A percentile compares a stretch with the other conserved stretches of the same genome.
Conservation (phyloP, 2,113 vertebrate genomes). For the Nothobranchius furzeri region DNA sequence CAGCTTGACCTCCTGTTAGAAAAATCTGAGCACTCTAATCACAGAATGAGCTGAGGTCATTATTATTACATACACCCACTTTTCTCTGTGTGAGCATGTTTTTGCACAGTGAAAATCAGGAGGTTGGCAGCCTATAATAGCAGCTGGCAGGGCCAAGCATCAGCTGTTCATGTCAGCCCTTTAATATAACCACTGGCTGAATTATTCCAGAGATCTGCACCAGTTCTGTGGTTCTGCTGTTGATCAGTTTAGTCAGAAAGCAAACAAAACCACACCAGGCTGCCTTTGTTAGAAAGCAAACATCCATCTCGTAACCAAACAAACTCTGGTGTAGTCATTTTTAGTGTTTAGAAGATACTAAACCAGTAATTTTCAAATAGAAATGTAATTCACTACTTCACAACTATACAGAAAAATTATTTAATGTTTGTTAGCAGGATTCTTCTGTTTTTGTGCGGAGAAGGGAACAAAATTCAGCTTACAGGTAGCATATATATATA, state of each 20-base stretch:
- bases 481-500: too few species aligned
- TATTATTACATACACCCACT: conserved; percentile 33
- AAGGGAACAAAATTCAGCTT: too few species aligned
- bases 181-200: conserved; percentile 57
- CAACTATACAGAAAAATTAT: too few species aligned
- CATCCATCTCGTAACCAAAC: too few species aligned
- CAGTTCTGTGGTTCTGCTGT: conserved; percentile 43
- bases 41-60: conserved; percentile 55
- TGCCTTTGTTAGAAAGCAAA: too few species aligned
- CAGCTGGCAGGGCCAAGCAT: conserved; percentile 54
- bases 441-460: too few species aligned
- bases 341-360: too few species aligned
- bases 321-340: too few species aligned
- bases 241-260: conserved; percentile 45
- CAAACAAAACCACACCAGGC: conserved; percentile 11
- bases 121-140: conserved; percentile 48
- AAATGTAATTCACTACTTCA: too few species aligned
- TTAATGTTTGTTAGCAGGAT: too few species aligned
- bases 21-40: conserved; percentile 32
- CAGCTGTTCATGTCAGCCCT: conserved; percentile 63
- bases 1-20: conserved; percentile 22
- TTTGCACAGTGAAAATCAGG: conserved; percentile 35
- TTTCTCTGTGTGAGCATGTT: conserved; percentile 9
- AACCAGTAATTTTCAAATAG: too few species aligned
- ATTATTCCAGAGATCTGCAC: conserved; percentile 58